phyloP scores from a whole-genome alignment of 2,113 vertebrate genomes.

The Poicephalus gulielmi region DNA sequence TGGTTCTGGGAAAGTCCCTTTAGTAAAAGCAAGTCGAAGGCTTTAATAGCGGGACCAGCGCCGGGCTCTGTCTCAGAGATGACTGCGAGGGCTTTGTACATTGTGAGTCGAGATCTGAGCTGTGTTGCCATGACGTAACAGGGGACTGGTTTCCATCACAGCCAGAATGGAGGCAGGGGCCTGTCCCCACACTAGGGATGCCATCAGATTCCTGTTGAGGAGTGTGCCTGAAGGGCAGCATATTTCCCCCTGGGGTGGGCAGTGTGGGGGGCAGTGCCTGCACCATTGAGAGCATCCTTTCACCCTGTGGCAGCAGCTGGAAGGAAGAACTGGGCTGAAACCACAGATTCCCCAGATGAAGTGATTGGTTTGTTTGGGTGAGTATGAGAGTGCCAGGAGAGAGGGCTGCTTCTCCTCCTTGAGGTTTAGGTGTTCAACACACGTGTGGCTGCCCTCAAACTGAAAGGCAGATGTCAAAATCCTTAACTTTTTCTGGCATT shows the following conservation, averaged over 20 bases:
- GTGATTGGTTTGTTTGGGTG: background rate
- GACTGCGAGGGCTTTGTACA: background rate
- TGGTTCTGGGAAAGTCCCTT: conserved; percentile 60
- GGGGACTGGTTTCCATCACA: conserved; percentile 36
- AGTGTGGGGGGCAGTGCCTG: background rate
- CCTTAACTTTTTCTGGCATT: background rate
- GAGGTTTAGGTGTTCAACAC: background rate
- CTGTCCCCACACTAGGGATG: rapidly evolving
- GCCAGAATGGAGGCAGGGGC: background rate
- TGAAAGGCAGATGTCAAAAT: background rate
- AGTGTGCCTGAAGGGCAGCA: rapidly evolving
- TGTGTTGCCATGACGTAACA: background rate
- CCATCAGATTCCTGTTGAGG: rapidly evolving
- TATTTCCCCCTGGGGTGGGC: background rate
- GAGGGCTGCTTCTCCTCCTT: background rate
- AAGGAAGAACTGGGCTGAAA: background rate
- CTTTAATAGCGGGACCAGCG: background rate
- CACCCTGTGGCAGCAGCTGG: rapidly evolving
- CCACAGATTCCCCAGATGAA: background rate
- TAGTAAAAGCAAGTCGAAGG: conserved; percentile 8
- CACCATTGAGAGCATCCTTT: background rate
- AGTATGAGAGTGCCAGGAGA: background rate
- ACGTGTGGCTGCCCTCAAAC: background rate
- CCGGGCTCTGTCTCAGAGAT: background rate
- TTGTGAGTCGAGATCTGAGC: background rate